Percentiles rank a stretch among this genome's conserved stretches.
These are phyloP conservation scores for Corbicula japonica DNA, from an alignment of 2,888 invertebrate genomes.

Conservation along the genomic window DNA sequence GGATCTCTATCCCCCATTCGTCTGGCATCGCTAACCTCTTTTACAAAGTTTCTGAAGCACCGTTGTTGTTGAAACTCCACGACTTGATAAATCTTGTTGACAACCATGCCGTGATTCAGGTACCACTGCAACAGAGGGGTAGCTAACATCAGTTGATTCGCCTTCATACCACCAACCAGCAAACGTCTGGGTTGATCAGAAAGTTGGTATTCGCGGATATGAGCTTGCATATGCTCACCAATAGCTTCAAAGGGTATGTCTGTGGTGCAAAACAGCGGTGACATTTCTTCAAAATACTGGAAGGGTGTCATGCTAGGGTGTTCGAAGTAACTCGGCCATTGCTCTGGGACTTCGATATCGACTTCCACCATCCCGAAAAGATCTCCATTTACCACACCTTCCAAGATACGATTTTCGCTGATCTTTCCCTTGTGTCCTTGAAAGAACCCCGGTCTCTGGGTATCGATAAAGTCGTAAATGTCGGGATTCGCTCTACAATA, in stretches of 20 bases:
- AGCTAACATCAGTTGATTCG: too few relatives aligned
- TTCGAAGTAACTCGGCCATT: conserved; percentile 31
- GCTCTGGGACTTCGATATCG: too few relatives aligned
- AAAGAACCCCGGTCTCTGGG: conserved; percentile 35
- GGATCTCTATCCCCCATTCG: conserved; percentile 35
- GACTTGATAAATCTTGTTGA: conserved; percentile 53
- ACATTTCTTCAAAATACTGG: conserved; percentile 46
- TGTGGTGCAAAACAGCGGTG: too few relatives aligned
- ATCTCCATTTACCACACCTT: conserved; percentile 44
- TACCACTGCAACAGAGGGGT: too few relatives aligned
- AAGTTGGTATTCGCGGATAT: conserved; percentile 30
- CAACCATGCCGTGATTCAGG: conserved; percentile 58
- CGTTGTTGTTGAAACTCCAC: conserved; percentile 45
- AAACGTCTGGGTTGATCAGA: conserved; percentile 39
- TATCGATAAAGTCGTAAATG: conserved; percentile 47
- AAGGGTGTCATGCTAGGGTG: conserved; percentile 26
- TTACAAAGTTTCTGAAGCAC: conserved; percentile 51
- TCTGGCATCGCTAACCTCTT: neutral
- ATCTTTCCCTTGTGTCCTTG: conserved; percentile 28
- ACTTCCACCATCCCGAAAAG: too few relatives aligned
- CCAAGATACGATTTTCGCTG: conserved; percentile 32
- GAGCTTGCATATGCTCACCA: conserved; percentile 49
- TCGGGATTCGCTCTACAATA: conserved; percentile 37
- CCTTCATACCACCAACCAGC: conserved; percentile 54
- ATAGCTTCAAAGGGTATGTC: too few relatives aligned